Conservation (phyloP, 2,888 invertebrate species). For the Deroplatys truncata region DNA sequence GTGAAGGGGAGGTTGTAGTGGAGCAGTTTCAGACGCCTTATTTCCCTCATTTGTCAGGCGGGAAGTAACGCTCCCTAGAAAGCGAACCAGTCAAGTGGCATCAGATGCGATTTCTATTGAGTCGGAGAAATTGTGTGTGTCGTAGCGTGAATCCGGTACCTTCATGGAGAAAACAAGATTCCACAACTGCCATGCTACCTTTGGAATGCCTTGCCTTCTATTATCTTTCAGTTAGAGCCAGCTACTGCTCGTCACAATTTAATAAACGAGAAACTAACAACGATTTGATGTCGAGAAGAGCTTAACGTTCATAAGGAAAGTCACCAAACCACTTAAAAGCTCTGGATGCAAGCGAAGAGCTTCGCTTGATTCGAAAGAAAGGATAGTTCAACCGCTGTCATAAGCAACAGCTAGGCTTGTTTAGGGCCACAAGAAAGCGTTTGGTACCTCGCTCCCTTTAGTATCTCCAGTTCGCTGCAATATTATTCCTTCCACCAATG, state of each 20-base stretch:
- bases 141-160: not conserved
- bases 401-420: too few relatives aligned
- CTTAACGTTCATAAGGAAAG: not conserved
- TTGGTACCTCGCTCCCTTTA: too few relatives aligned
- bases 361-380: too few relatives aligned
- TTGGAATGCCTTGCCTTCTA: not conserved
- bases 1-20: too few relatives aligned
- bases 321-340: not conserved
- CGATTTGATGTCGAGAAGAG: not conserved
- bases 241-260: not conserved
- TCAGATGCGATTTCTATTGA: not conserved
- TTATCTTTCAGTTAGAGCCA: not conserved
- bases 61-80: not conserved
- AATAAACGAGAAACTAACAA: not conserved
- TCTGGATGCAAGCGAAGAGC: too few relatives aligned
- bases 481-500: too few relatives aligned
- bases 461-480: too few relatives aligned
- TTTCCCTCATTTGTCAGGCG: not conserved
- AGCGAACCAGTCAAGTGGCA: not conserved
- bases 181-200: not conserved
- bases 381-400: too few relatives aligned
- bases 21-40: not conserved
- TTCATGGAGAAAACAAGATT: not conserved
- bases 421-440: too few relatives aligned
- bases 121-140: not conserved